A percentile compares a stretch with the other conserved stretches of the same genome.
Conservation (phyloP, 2,797 vertebrate genomes). For the Botia almorhae region DNA sequence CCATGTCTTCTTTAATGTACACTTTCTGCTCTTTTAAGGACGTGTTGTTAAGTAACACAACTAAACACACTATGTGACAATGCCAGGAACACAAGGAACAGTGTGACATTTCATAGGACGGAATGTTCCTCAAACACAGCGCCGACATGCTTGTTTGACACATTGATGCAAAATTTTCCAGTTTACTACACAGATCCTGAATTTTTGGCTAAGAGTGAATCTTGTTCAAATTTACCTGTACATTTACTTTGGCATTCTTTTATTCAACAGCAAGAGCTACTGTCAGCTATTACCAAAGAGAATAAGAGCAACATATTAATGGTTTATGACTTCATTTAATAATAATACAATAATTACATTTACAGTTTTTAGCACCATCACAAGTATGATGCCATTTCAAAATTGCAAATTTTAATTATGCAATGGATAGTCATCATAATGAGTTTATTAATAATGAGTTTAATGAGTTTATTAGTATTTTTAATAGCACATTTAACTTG, state of each 20-base stretch:
- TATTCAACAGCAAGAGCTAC: slow-evolving; percentile 47
- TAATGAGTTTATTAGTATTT: slow-evolving; percentile 5
- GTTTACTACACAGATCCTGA: slow-evolving; percentile 30
- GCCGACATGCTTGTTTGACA: slow-evolving; percentile 14
- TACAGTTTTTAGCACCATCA: slow-evolving; percentile 17
- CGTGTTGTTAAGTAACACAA: slow-evolving; percentile 46
- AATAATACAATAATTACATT: not conserved
- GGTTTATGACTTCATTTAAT: slow-evolving; percentile 26
- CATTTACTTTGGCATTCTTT: slow-evolving; percentile 10
- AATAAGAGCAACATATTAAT: slow-evolving; percentile 41
- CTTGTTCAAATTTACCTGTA: slow-evolving; percentile 38
- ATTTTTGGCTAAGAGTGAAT: slow-evolving; percentile 47
- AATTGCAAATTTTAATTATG: slow-evolving; percentile 33
- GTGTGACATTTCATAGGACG: slow-evolving; percentile 24
- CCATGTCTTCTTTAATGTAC: slow-evolving; percentile 35
- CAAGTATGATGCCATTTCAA: slow-evolving; percentile 37
- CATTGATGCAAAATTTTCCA: slow-evolving; percentile 28
- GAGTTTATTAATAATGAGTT: not conserved
- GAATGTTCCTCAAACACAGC: slow-evolving; percentile 32
- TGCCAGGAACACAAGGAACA: slow-evolving; percentile 49
- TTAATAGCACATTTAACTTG: slow-evolving; percentile 45
- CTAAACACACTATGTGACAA: slow-evolving; percentile 41
- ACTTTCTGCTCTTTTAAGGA: slow-evolving; percentile 42
- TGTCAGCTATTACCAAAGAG: slow-evolving; percentile 77
- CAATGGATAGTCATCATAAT: slow-evolving; percentile 1